A percentile compares a stretch with the other conserved stretches of the same genome.
Conservation (phyloP, 2,113 vertebrate species). For the Barnardius zonarius region DNA sequence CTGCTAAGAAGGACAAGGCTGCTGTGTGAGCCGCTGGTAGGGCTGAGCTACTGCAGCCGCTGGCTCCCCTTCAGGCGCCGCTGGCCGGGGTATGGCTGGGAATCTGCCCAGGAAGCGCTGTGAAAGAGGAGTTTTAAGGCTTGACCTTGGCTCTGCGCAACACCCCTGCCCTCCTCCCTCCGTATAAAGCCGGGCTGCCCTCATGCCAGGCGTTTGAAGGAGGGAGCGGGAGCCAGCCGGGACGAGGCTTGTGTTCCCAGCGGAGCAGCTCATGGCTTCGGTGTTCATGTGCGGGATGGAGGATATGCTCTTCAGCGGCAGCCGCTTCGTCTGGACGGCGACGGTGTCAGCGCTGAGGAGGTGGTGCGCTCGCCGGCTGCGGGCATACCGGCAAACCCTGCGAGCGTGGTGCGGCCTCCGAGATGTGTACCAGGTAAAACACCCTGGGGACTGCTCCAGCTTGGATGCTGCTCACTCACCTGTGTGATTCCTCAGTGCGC, state of each 20-base stretch:
- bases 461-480: background rate
- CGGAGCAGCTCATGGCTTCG: conserved; percentile 77
- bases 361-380: conserved; percentile 83
- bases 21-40: conserved; percentile 69
- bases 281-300: conserved; percentile 86
- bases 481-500: background rate
- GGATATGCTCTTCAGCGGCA: conserved; percentile 84
- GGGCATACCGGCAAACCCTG: conserved; percentile 85
- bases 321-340: conserved; percentile 88
- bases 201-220: background rate
- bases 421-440: conserved; percentile 88
- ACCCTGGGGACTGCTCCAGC: fast-evolving
- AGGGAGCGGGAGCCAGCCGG: background rate
- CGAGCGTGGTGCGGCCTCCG: conserved; percentile 86
- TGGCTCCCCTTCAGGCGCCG: conserved; percentile 71
- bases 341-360: conserved; percentile 83
- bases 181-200: conserved; percentile 10
- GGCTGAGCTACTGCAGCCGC: conserved; percentile 71
- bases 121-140: conserved; percentile 74
- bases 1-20: conserved; percentile 68
- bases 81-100: conserved; percentile 76
- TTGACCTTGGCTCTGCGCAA: conserved; percentile 61
- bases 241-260: background rate
- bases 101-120: conserved; percentile 76
- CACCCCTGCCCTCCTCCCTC: conserved; percentile 46